These are phyloP conservation scores for Dendroctonus valens DNA, from an alignment of 1,140 invertebrate species.

Conservation along the genomic window DNA sequence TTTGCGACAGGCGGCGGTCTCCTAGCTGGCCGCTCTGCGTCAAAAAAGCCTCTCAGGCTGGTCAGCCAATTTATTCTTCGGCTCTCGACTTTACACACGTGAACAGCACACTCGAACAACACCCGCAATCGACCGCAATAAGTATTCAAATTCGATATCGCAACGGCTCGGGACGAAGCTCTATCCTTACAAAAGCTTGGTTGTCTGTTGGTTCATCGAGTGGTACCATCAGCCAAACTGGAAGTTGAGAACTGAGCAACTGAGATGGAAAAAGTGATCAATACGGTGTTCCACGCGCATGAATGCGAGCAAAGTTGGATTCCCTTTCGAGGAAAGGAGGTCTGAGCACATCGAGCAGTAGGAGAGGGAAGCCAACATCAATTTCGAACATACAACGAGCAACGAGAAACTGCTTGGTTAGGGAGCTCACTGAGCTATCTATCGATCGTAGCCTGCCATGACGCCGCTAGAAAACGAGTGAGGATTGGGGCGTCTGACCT, in stretches of 20 bases:
- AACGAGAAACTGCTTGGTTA: conserved; percentile 13
- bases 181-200: too few species aligned
- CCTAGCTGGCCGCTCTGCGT: background rate
- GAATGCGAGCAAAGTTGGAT: conserved; percentile 29
- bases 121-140: background rate
- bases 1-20: conserved; percentile 2
- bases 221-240: conserved; percentile 26
- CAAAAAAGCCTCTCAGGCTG: background rate
- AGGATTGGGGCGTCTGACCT: conserved; percentile 30
- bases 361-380: conserved; percentile 3
- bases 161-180: too few species aligned
- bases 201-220: conserved; percentile 2
- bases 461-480: conserved; percentile 23
- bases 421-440: conserved; percentile 28
- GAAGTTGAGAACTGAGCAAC: conserved; percentile 20
- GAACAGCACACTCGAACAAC: background rate
- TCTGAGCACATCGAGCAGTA: conserved; percentile 14
- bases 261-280: conserved; percentile 27
- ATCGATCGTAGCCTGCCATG: conserved; percentile 29
- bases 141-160: background rate
- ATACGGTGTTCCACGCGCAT: conserved; percentile 30
- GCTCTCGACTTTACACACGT: background rate
- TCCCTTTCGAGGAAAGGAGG: conserved; percentile 31
- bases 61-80: background rate
- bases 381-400: background rate